Percentiles rank a stretch among this genome's conserved stretches.
phyloP scores from a whole-genome alignment of 2,113 vertebrate genomes.

The Cichladusa arquata region DNA sequence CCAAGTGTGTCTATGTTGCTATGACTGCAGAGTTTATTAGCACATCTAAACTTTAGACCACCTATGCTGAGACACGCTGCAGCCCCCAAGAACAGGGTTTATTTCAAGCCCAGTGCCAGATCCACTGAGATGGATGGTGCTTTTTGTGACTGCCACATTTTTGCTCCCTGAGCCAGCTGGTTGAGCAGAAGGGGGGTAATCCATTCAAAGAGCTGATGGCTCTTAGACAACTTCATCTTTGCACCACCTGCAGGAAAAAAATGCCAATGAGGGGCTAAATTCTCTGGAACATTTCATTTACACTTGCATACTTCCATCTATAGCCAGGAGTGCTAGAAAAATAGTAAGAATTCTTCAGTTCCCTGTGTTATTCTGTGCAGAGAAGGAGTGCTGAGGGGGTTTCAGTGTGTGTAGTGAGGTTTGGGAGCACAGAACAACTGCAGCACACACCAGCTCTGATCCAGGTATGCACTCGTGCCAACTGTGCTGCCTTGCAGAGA shows the following conservation, averaged over 20 bases:
- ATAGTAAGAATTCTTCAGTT: background rate
- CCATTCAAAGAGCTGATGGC: background rate
- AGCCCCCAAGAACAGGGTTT: background rate
- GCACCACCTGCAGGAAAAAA: background rate
- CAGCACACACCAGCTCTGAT: background rate
- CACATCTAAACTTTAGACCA: background rate
- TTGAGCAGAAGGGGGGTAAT: background rate
- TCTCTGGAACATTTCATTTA: background rate
- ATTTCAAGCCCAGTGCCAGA: background rate
- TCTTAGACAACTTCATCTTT: background rate
- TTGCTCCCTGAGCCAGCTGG: background rate
- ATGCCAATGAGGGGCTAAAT: background rate
- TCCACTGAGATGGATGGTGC: background rate
- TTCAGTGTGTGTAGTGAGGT: background rate
- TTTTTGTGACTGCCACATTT: background rate
- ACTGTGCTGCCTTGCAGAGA: background rate
- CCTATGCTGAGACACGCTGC: background rate
- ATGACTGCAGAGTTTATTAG: background rate
- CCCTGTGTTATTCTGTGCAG: background rate
- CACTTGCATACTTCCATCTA: background rate
- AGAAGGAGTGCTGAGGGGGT: background rate
- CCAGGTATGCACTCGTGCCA: background rate
- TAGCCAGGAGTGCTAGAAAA: background rate
- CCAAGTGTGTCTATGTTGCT: background rate
- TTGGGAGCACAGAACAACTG: background rate